Evolutionary conservation across 2,113 vertebrate species (phyloP), one percentile per base, ranked within the genome.

Genomic region (Acanthochromis polyacanthus): DNA sequence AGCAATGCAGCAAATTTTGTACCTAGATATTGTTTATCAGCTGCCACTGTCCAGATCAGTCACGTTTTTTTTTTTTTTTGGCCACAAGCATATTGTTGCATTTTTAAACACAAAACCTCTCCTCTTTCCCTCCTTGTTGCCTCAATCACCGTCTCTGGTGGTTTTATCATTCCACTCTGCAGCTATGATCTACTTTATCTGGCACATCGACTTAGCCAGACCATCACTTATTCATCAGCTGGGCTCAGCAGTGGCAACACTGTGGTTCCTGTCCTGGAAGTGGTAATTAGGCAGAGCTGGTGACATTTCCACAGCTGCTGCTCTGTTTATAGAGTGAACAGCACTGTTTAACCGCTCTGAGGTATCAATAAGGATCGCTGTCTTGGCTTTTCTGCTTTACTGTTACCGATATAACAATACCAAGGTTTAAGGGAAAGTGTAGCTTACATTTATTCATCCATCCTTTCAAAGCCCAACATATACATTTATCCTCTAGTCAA

Each of bases 221-320:
- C 22, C 30, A 56, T 85, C 67, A 70, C 67, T 78, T 76, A 73
- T 74, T 90, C 53, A 71, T 82, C 69, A 25, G 36, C 48, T 43
- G 60, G 48, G 43, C 22, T 69, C 66, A 57, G 76, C 58, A 45
- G 70, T 62, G 52, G 32, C 58, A 70, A 20, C 12, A 0, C 63
- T 65, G 61, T 76, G 64, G 74, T 72, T 73, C 61, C 38, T 68
- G 65, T 64, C 52, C 61, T 75, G 51, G 20, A 69, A 78, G 62
- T 55, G 60, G 65, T 85, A 77, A 83, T 86, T 83, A 70, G 67
- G 50, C 20, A 61, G 65, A 76, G 63, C 40, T 11, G 53, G 65
- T 75, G 65, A 67, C 53, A 78, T 80, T 83, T 78, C 65, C 80
- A 60, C 69, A 80, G 64, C 67, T 68, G 70, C 63, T 72, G 17